A percentile compares a stretch with the other conserved stretches of the same genome.
Conservation (phyloP, 2,113 vertebrate species). For the Spermophilus dauricus region DNA sequence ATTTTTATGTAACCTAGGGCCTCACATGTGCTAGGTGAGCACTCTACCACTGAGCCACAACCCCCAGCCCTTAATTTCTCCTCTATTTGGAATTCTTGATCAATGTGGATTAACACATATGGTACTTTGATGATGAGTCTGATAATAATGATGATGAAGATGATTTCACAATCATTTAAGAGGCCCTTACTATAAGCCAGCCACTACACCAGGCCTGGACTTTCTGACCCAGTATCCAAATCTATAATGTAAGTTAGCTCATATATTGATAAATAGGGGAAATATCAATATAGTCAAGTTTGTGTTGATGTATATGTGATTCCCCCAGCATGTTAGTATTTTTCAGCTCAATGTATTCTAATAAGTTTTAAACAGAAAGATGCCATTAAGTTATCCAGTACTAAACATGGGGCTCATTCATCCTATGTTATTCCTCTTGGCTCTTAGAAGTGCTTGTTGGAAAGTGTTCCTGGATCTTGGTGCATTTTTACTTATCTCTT, state of each 20-base stretch:
- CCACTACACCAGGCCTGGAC: rapidly evolving
- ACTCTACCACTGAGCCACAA: too few relatives aligned
- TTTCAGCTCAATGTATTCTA: not conserved
- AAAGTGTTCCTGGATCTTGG: not conserved
- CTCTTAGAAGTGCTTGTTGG: not conserved
- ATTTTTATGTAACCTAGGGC: too few relatives aligned
- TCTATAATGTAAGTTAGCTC: not conserved
- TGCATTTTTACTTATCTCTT: not conserved
- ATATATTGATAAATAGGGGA: not conserved
- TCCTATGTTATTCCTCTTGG: not conserved
- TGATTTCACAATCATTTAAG: not conserved
- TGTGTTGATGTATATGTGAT: not conserved
- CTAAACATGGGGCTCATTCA: not conserved
- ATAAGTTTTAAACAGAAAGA: not conserved
- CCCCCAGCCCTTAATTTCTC: not conserved
- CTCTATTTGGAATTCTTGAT: slow-evolving; percentile 12
- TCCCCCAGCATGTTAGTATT: not conserved
- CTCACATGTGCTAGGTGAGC: too few relatives aligned
- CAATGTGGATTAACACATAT: not conserved
- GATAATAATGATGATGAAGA: not conserved
- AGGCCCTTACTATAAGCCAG: not conserved
- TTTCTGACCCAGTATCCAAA: not conserved
- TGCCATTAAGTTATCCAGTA: not conserved
- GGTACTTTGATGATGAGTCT: not conserved
- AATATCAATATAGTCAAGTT: not conserved